These are phyloP conservation scores for Oreochromis aureus DNA, from an alignment of 2,113 vertebrate species.

Conservation along the genomic window DNA sequence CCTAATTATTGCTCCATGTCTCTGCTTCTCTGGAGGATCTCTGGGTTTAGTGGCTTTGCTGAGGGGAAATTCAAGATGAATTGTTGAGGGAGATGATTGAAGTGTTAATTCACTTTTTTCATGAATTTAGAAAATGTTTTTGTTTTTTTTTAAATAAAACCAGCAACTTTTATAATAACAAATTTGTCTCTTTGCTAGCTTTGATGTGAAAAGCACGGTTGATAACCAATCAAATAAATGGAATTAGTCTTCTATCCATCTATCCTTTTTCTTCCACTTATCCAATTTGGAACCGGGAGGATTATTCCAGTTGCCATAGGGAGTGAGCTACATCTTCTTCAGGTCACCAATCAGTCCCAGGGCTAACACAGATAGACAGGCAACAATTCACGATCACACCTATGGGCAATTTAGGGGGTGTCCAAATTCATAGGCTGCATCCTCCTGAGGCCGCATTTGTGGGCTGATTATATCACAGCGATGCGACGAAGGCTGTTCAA, in stretches of 20 bases:
- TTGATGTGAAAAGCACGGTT: neutral
- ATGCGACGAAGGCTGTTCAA: neutral
- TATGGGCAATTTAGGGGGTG: neutral
- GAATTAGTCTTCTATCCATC: neutral
- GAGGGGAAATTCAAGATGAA: conserved; percentile 23
- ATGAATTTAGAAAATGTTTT: neutral
- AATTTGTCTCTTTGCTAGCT: neutral
- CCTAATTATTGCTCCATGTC: conserved; percentile 39
- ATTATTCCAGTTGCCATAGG: neutral
- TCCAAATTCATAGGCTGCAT: neutral
- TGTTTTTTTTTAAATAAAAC: neutral
- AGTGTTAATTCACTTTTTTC: conserved; percentile 9
- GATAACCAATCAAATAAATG: neutral
- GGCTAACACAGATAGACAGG: neutral
- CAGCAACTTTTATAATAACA: neutral
- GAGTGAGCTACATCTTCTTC: neutral
- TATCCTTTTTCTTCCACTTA: neutral
- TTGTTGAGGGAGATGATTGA: conserved; percentile 1
- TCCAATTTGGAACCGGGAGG: neutral
- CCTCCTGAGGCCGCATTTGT: neutral
- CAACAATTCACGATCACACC: neutral
- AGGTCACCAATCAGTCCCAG: neutral
- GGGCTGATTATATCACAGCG: neutral
- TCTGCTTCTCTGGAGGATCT: neutral
- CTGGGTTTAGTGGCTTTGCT: conserved; percentile 15